Evolutionary conservation across 2,797 vertebrate species (phyloP).

Genomic region (Acanthurus tractus): DNA sequence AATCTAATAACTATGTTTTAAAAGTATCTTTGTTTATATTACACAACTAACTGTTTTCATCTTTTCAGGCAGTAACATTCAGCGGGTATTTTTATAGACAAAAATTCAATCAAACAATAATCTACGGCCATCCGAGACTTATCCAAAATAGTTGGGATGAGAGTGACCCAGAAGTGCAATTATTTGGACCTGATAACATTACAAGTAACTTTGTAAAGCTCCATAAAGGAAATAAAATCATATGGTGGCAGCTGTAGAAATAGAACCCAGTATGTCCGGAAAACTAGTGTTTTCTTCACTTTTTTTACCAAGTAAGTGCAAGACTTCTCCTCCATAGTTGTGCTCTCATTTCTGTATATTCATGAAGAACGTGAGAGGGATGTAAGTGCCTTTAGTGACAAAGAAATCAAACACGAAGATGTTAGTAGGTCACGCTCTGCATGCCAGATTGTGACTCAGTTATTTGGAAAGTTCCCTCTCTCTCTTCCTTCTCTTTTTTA

Average conservation of each 20-base stretch:
- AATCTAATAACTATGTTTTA: neutral
- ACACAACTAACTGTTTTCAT: neutral
- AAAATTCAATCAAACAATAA: neutral
- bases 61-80: neutral
- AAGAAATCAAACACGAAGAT: neutral
- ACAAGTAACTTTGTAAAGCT: slow-evolving; percentile 46
- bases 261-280: neutral
- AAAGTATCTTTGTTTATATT: neutral
- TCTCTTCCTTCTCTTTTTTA: neutral
- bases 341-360: neutral
- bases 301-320: neutral
- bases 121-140: slow-evolving; percentile 8
- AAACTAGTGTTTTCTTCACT: slow-evolving; percentile 6
- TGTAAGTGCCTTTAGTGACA: neutral
- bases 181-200: slow-evolving; percentile 40
- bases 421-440: neutral
- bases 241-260: slow-evolving; percentile 37
- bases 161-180: neutral
- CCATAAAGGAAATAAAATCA: slow-evolving; percentile 41
- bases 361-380: neutral
- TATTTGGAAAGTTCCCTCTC: neutral
- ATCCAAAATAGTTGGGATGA: neutral
- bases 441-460: slow-evolving; percentile 1
- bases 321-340: neutral
- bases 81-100: neutral